Evolutionary conservation across 2,113 vertebrate genomes (phyloP).

Genomic region (Rostratula benghalensis): DNA sequence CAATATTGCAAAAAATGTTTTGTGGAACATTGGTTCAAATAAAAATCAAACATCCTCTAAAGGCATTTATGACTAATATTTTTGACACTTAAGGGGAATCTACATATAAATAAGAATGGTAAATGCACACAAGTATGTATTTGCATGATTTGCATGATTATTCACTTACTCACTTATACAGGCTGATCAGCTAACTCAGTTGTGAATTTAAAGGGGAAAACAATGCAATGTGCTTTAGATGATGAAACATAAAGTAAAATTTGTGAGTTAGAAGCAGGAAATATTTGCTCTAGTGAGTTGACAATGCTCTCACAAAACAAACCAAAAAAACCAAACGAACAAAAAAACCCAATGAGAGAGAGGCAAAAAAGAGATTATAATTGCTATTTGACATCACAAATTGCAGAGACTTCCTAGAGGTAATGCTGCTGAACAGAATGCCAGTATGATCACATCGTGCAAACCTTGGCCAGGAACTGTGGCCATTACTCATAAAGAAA

Average conservation of each 20-base stretch:
- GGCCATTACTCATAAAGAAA: not conserved
- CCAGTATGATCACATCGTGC: accelerated
- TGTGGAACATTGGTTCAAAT: not conserved
- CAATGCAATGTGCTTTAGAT: not conserved
- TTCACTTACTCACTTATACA: not conserved
- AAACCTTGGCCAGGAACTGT: not conserved
- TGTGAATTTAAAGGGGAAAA: not conserved
- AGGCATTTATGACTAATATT: not conserved
- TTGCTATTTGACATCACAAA: not conserved
- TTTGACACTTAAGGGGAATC: not conserved
- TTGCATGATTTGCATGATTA: not conserved
- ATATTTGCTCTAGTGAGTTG: not conserved
- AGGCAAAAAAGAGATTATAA: not conserved
- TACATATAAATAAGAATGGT: not conserved
- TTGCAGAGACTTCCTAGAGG: not conserved
- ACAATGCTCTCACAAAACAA: not conserved
- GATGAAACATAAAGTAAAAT: not conserved
- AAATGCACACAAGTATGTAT: not conserved
- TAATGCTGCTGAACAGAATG: not conserved
- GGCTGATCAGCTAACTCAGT: not conserved
- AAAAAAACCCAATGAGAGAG: not conserved
- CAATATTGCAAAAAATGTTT: not conserved
- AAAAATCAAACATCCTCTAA: not conserved
- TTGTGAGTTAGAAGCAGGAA: not conserved
- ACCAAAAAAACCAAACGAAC: not conserved